Percentiles rank a stretch among this genome's conserved stretches.
These are phyloP conservation scores for Percina caprodes DNA, from an alignment of 2,113 vertebrate species.

Conservation along the genomic window DNA sequence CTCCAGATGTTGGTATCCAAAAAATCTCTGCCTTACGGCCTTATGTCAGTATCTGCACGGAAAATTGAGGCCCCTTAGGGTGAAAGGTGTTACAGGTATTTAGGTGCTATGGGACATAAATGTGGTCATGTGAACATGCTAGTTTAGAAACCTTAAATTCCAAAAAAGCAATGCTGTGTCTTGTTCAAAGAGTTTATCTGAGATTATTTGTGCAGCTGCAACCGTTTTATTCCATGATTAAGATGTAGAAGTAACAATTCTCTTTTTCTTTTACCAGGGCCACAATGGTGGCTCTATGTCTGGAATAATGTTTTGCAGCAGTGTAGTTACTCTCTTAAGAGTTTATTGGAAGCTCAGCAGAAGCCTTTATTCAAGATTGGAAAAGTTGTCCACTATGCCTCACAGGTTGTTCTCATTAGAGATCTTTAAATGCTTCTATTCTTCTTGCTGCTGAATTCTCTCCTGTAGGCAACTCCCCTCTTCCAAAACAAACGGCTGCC, in stretches of 20 bases:
- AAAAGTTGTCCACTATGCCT: background rate
- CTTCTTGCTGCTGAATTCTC: slow-evolving; percentile 14
- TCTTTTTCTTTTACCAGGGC: background rate
- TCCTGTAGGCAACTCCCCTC: background rate
- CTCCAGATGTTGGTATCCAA: slow-evolving; percentile 64
- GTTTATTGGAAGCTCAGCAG: background rate
- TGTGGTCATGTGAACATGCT: background rate
- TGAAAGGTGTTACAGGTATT: slow-evolving; percentile 50
- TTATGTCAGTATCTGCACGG: slow-evolving; percentile 5
- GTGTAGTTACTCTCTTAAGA: slow-evolving; percentile 14
- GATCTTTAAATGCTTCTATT: slow-evolving; percentile 26
- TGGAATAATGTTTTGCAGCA: slow-evolving; percentile 13
- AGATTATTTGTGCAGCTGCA: background rate
- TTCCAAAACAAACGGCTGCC: background rate
- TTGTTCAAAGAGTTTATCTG: background rate
- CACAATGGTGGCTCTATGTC: slow-evolving; percentile 61
- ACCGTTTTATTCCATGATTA: slow-evolving; percentile 1
- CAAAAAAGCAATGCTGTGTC: background rate
- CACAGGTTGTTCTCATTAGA: slow-evolving; percentile 42
- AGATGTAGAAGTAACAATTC: slow-evolving; percentile 8
- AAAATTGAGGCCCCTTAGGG: slow-evolving; percentile 16
- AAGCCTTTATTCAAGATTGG: slow-evolving; percentile 5
- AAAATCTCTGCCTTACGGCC: slow-evolving; percentile 42
- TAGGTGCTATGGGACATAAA: background rate
- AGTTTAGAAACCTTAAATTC: background rate